Evolutionary conservation across 2,888 invertebrate genomes (phyloP).

Genomic region (Cacoxenus indagator): DNA sequence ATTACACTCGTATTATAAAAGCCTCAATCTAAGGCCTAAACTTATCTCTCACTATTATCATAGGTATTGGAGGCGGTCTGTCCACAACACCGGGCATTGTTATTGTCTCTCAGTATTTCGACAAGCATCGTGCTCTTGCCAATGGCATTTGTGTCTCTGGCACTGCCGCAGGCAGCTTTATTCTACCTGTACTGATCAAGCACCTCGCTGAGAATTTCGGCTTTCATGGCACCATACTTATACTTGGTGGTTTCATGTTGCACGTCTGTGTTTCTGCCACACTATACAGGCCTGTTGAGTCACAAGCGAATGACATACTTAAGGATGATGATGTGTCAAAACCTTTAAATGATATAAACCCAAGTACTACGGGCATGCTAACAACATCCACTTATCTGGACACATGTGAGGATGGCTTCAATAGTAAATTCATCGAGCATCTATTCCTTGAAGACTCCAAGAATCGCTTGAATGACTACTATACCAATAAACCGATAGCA

Average conservation of each 20-base stretch:
- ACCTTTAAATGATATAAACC: constrained; percentile 60
- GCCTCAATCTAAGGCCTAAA: not conserved
- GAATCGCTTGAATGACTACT: constrained; percentile 69
- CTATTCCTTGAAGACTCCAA: constrained; percentile 70
- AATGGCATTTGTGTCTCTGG: constrained; percentile 87
- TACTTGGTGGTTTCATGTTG: constrained; percentile 81
- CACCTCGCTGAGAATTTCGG: constrained; percentile 79
- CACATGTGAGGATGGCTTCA: constrained; percentile 68
- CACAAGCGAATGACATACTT: constrained; percentile 46
- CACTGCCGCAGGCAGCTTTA: constrained; percentile 84
- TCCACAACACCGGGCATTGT: constrained; percentile 86
- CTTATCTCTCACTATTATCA: not conserved
- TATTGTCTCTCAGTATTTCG: constrained; percentile 84
- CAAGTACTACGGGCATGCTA: constrained; percentile 66
- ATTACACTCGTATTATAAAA: not conserved
- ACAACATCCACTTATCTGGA: constrained; percentile 70
- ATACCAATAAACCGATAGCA: constrained; percentile 51
- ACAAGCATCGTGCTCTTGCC: constrained; percentile 82
- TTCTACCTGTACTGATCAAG: constrained; percentile 82
- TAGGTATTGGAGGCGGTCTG: constrained; percentile 83
- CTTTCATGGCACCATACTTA: constrained; percentile 79
- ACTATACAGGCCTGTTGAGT: constrained; percentile 75
- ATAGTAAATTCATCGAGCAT: constrained; percentile 70
- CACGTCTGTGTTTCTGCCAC: constrained; percentile 82
- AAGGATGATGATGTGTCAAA: constrained; percentile 54